Base-by-base conservation (phyloP, 2,888 invertebrate species). In the Polyommatus icarus region DNA sequence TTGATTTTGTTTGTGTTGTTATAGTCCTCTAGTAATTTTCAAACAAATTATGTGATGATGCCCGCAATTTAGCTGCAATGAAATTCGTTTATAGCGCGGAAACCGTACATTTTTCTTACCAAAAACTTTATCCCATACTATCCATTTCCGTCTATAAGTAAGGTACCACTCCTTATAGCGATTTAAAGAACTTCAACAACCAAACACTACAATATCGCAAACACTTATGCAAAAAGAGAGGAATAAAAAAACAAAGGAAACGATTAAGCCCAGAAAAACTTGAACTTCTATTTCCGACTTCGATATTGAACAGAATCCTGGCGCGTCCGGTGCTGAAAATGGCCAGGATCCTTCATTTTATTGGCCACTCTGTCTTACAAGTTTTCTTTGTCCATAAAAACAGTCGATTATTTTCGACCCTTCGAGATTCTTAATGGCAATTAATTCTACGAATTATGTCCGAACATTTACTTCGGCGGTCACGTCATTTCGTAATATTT, bases 311-410 rank as follows among this genome's bases (percentile, higher is more conserved):
- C 72, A 54, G 71, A 77, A 77, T 20, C 20, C 36, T 40, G 79
- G 79, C 77, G 84, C 84, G 83, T 89, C 81, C 87, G 89, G 87
- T 91, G 91, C 87, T 85, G 85, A 85, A 85, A 92, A 91, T 87
- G 88, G 87, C 85, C 84, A 80, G 89, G 89, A 87, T 81, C 84
- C 83, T 86, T 88, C 88, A 90, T 90, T 91, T 91, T 90, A 90
- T 90, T 87, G 88, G 86, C 85, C 84, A 83, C 84, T 86, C 87
- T 83, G 84, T 85, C 83, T 80, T 80, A n/a, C 50, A 77, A 77
- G 57, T 72, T 72, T 77, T 77, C 54, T 46, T 75, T 50, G 75
- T 75, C 46, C 50, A 46, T 72, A 40, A 72, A 24, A 75, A 75
- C 73, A 24, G 40, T 73, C 73, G 40, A 73, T 73, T 73, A 46